Evolutionary conservation across 1,140 invertebrate genomes (phyloP), one percentile per base, ranked within the genome.

Genomic region (Drosophila melanica): DNA sequence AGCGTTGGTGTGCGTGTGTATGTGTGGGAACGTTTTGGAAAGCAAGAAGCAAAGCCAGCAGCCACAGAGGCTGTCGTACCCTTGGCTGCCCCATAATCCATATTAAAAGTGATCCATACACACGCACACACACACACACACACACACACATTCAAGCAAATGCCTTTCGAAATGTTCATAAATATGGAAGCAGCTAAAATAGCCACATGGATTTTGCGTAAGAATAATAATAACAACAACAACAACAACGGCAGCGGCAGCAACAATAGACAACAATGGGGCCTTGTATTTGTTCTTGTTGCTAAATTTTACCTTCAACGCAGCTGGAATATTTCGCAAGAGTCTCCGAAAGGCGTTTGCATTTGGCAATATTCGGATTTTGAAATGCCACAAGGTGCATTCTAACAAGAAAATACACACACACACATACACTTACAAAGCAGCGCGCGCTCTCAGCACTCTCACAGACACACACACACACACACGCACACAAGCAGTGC

Each of bases 381-480:
- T 78, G 82, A 89, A 89, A 90, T 89, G 84, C 79, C 84, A 89
- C 85, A 89, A 89, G 84, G 84, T 89, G 84, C 84, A 89, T 89
- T 89, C 85, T 89, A 89, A 80, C 68, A 72, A 65, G 57, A 66
- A 72, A 72, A 76, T 23, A 79, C 76, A 79, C 65, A 73, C 16
- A 62, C 53, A 74, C 65, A 78, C 65, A 64, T 58, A 60, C 57
- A 67, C 42, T 59, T 30, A 27, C 23, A 37, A 27, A 27, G 27
- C 27, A 27, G 55, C 47, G 35, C 12, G 50, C 30, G 45, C 67
- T 65, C 55, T 63, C 50, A 44, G 47, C 68, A 45, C 72, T 65
- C 58, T 51, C 65, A 57, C 54, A 68, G 53, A 67, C 65, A 65
- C 18, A 10, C 14, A 45, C 45, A 50, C 47, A 30, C 44, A 63